Base-by-base conservation (phyloP, 2,888 invertebrate genomes). In the Buathra laborator region DNA sequence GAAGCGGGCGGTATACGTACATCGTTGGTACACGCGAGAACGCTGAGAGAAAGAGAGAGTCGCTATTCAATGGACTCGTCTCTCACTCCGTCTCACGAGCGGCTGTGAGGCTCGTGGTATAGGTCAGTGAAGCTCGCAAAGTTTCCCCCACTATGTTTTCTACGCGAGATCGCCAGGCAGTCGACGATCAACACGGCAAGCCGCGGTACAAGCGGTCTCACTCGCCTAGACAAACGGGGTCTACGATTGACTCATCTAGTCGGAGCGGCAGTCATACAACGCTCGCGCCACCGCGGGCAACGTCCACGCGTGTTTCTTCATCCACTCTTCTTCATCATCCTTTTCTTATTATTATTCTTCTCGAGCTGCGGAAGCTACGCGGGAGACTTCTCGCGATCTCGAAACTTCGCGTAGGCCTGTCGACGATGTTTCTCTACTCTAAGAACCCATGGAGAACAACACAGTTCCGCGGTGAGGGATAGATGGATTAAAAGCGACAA, bases 221-320 rank as follows among this genome's bases (percentile, higher is more conserved):
- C 92, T 59, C 59, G 59, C 59, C 93, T 93, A 93, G 93, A 93
- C 92, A 93, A 93, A 67, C 74, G 90, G 80, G 90, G 90, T 90
- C 92, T 93, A 92, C 92, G 91, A 93, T 93, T 92, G 93, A 93
- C 92, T 93, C 92, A 92, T 87, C 87, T 84, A 86, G 77, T 62
- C 81, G 56, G 76, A 75, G 71, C 82, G 74, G 78, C 82, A 81
- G 83, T 87, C 85, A 70, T 83, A 77, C 80, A n/a, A 62, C 81
- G 84, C 78, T 74, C 76, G 46, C 66, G 80, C 75, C 75, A 64
- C 64, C 70, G 67, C 72, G 67, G 72, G 72, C 84, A 66, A 68
- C 72, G 75, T 72, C 32, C 68, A 19, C 37, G 43, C 80, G 37
- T 59, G 64, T 37, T 46, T 46, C 24, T 43, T 80, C 29, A 7